These are phyloP conservation scores for Drosophila buzzatii DNA, from an alignment of 2,888 invertebrate genomes.

Conservation along the genomic window DNA sequence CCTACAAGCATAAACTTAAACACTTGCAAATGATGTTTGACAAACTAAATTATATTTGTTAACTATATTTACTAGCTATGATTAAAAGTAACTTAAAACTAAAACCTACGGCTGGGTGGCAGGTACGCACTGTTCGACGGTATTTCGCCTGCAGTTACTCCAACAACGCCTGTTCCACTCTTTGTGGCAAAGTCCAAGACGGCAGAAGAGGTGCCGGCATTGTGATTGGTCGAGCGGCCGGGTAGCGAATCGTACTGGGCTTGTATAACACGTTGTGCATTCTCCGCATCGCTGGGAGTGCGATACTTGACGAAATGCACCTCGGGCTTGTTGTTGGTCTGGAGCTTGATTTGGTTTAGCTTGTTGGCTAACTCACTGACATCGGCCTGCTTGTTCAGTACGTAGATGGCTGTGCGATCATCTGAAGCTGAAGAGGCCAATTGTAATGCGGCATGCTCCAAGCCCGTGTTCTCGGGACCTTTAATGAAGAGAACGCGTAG, in stretches of 20 bases:
- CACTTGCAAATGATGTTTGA: conserved; percentile 1
- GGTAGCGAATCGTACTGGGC: conserved; percentile 78
- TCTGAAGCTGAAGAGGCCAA: conserved; percentile 75
- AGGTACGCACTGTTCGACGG: conserved; percentile 67
- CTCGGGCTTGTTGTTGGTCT: conserved; percentile 74
- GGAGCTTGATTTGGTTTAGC: conserved; percentile 67
- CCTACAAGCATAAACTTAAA: background rate
- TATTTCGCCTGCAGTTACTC: conserved; percentile 28
- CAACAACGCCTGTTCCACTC: conserved; percentile 9
- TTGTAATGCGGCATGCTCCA: conserved; percentile 80
- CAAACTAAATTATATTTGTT: conserved; percentile 39
- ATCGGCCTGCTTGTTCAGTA: conserved; percentile 82
- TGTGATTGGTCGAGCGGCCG: conserved; percentile 70
- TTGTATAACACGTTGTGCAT: conserved; percentile 82
- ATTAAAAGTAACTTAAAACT: conserved; percentile 24
- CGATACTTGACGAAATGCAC: conserved; percentile 83
- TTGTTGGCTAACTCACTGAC: conserved; percentile 71
- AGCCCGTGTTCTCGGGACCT: conserved; percentile 81
- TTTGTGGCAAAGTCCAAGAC: conserved; percentile 77
- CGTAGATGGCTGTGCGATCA: conserved; percentile 82
- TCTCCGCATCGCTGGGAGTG: conserved; percentile 81
- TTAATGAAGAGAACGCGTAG: conserved; percentile 84
- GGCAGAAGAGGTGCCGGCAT: conserved; percentile 71
- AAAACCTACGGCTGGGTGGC: conserved; percentile 75
- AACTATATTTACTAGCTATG: conserved; percentile 27